Base-by-base conservation (phyloP, 2,113 vertebrate genomes). In the Nettapus auritus region DNA sequence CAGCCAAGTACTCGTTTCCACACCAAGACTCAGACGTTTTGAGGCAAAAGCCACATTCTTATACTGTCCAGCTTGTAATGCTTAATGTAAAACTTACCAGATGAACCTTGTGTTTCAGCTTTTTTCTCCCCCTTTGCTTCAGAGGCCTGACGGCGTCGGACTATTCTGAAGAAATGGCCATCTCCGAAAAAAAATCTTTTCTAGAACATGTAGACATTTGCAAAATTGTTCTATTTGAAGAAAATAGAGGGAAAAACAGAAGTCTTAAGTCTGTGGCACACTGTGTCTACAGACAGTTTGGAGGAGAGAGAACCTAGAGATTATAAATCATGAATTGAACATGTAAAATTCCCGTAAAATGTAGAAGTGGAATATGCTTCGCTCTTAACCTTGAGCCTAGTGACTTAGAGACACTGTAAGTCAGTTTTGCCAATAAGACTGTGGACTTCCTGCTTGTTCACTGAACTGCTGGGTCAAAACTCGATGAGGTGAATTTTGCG, bases 51-150 rank as follows among this genome's bases (percentile, higher is more conserved):
- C 97, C 98, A 98, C 97, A 98, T 98, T 99, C 97, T 98, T 98
- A 98, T 97, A 98, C 98, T 99, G 98, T 98, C 98, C 99, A 98
- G 98, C 99, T 98, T 99, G 98, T 99, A 98, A 98, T 99, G 98
- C 98, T 98, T 99, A 99, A 99, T 98, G 97, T 99, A 99, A 99
- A 98, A 98, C 98, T 98, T 99, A 99, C 98, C 99, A 99, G 99
- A 98, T 99, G 99, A 99, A 98, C 98, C 98, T 99, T 99, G 98
- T 99, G 98, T 99, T 99, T 99, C 99, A 99, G 99, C 99, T 99
- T 98, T 99, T 98, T 98, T 98, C 98, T 98, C 97, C 98, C 98
- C 98, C 98, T 98, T 98, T 98, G 99, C 98, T 99, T 99, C 99
- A 99, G 98, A 99, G 99, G 99, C 98, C 98, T 98, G 99, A 99